Percentiles rank a stretch among this genome's conserved stretches.
Conservation (phyloP, 2,113 vertebrate species). For the Anoura caudifer region DNA sequence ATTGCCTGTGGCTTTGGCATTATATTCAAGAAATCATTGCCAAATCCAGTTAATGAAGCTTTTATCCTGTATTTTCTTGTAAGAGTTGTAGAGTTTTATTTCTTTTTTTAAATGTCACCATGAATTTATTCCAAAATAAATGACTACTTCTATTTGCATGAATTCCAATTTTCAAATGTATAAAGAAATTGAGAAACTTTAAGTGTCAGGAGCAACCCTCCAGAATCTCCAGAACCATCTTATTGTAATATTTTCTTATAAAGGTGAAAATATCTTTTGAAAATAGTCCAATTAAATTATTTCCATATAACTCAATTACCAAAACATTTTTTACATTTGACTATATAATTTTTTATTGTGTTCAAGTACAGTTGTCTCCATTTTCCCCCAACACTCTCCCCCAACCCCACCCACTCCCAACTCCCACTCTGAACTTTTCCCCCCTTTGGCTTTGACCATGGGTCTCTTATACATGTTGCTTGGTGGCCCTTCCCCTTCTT, state of each 20-base stretch:
- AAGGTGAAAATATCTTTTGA: not conserved
- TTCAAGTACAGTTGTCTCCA: too few species aligned
- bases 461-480: too few species aligned
- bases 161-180: not conserved
- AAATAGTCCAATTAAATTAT: not conserved
- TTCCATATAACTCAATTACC: not conserved
- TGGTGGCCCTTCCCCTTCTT: too few species aligned
- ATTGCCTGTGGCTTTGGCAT: not conserved
- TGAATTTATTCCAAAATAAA: not conserved
- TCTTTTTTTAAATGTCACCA: not conserved
- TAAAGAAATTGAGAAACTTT: not conserved
- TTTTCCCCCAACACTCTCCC: too few species aligned
- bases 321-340: not conserved
- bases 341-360: too few species aligned
- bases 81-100: not conserved
- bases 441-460: too few species aligned
- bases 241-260: not conserved
- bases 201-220: not conserved
- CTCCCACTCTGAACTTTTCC: too few species aligned
- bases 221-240: not conserved
- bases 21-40: not conserved
- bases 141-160: not conserved
- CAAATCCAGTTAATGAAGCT: not conserved
- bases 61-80: not conserved
- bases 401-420: too few species aligned